phyloP scores from a whole-genome alignment of 2,797 vertebrate species.

The Myioborus melanocephalus region DNA sequence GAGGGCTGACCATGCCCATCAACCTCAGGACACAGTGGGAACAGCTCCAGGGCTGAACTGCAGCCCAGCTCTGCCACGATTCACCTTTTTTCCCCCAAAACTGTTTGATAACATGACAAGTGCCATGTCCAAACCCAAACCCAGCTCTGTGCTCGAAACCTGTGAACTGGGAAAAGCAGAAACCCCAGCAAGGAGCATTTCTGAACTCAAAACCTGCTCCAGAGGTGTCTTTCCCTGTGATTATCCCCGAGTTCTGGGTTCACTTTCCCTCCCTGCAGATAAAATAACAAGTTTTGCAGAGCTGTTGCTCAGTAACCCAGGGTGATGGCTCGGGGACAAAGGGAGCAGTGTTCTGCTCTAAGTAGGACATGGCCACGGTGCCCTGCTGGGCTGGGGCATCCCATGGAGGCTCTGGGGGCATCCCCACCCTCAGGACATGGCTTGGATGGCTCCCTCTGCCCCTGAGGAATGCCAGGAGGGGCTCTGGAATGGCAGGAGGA shows the following conservation, averaged over 20 bases:
- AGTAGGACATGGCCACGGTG: slow-evolving; percentile 26
- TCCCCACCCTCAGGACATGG: background rate
- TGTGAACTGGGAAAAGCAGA: background rate
- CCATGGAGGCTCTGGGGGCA: background rate
- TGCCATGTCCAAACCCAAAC: accelerated
- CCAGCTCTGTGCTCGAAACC: background rate
- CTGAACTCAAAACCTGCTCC: background rate
- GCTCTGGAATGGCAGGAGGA: background rate
- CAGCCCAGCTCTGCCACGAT: background rate
- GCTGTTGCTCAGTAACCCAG: slow-evolving; percentile 51
- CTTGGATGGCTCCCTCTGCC: background rate
- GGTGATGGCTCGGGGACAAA: slow-evolving; percentile 20
- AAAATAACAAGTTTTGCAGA: slow-evolving; percentile 40
- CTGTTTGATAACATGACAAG: accelerated
- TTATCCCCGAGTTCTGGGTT: background rate
- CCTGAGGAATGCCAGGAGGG: background rate
- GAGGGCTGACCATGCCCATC: accelerated
- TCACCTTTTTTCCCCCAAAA: background rate
- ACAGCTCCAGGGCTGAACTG: background rate
- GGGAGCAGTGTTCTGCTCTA: slow-evolving; percentile 65
- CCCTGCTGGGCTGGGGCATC: slow-evolving; percentile 10
- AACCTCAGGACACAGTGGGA: accelerated
- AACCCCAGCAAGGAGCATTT: accelerated
- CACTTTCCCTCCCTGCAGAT: background rate
- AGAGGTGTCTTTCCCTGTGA: background rate